Conservation (phyloP, 2,797 vertebrate species). For the Lateolabrax maculatus region DNA sequence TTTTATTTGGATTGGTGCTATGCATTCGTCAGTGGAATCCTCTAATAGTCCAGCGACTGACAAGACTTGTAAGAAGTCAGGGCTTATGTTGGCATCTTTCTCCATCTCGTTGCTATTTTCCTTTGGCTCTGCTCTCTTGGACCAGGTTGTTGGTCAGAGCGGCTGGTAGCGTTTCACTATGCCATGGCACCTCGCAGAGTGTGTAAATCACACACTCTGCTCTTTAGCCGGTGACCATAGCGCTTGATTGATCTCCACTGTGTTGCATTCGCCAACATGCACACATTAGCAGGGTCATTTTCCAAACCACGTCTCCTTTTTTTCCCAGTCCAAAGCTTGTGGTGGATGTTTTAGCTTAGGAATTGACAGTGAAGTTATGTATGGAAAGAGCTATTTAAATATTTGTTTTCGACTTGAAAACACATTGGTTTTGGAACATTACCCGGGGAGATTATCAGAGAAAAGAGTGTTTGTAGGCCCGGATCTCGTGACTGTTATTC, state of each 20-base stretch:
- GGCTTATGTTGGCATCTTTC: conserved; percentile 73
- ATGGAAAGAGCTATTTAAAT: conserved; percentile 80
- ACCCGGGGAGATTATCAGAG: conserved; percentile 70
- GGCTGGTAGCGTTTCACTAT: conserved; percentile 35
- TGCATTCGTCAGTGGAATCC: conserved; percentile 65
- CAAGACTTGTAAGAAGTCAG: conserved; percentile 57
- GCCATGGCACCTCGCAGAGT: conserved; percentile 38
- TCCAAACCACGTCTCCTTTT: conserved; percentile 70
- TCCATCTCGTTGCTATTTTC: conserved; percentile 66
- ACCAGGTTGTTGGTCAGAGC: conserved; percentile 51
- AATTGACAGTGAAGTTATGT: conserved; percentile 74
- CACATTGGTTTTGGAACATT: conserved; percentile 78
- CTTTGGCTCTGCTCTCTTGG: conserved; percentile 49
- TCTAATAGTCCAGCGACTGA: conserved; percentile 66
- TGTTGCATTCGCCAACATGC: conserved; percentile 71
- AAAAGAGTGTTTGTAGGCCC: conserved; percentile 68
- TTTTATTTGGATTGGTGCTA: conserved; percentile 56
- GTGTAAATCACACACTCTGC: conserved; percentile 56
- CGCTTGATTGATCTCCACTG: conserved; percentile 70
- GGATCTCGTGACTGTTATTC: conserved; percentile 68
- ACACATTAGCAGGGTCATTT: conserved; percentile 77
- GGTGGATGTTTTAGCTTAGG: conserved; percentile 76
- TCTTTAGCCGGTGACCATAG: conserved; percentile 53
- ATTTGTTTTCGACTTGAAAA: conserved; percentile 80
- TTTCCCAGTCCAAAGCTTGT: conserved; percentile 50